Conservation (phyloP, 2,113 vertebrate genomes). For the Bufo bufo region DNA sequence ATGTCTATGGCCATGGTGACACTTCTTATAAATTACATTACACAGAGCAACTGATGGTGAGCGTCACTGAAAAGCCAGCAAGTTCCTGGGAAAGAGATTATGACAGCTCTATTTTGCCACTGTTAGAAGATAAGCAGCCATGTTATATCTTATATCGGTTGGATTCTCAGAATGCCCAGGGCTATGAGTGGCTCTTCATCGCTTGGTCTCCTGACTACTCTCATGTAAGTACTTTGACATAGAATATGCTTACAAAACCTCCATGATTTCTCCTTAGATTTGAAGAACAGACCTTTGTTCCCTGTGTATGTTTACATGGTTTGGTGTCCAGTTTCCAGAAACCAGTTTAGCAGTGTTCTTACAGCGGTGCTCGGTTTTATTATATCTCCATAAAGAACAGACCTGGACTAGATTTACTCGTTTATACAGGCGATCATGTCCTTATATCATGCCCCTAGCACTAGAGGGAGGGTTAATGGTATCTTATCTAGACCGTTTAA, state of each 20-base stretch:
- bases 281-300: neutral
- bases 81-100: conserved; percentile 93
- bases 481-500: too few relatives aligned
- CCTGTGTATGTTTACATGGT: neutral
- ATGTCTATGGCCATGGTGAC: neutral
- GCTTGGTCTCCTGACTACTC: conserved; percentile 94
- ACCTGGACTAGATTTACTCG: too few relatives aligned
- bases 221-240: conserved; percentile 76
- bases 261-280: neutral
- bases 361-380: too few relatives aligned
- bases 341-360: neutral
- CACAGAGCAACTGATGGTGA: conserved; percentile 88
- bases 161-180: conserved; percentile 94
- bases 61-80: conserved; percentile 73
- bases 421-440: too few relatives aligned
- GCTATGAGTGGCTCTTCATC: conserved; percentile 95
- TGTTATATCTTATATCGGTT: conserved; percentile 92
- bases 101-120: conserved; percentile 83
- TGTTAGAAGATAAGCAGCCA: conserved; percentile 86
- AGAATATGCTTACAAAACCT: neutral
- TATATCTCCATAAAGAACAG: too few relatives aligned
- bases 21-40: conserved; percentile 55
- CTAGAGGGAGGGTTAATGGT: too few relatives aligned
- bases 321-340: neutral
- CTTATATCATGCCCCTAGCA: too few relatives aligned